phyloP scores from a whole-genome alignment of 2,888 invertebrate genomes.

The Leptinotarsa peninsularis region DNA sequence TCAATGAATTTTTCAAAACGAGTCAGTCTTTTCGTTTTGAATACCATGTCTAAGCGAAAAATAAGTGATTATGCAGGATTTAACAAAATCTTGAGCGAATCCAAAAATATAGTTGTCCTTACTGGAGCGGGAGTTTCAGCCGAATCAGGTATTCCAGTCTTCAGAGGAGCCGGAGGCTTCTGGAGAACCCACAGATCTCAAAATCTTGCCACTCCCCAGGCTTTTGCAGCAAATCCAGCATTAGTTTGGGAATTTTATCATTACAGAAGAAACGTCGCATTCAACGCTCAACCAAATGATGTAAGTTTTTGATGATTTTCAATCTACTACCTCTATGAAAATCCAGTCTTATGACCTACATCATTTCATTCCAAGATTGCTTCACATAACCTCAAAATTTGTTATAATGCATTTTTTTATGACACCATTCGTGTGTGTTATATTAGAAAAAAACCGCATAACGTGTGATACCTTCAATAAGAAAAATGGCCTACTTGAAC shows the following conservation, averaged over 20 bases:
- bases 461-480: no score
- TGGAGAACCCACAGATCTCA: slow-evolving; percentile 83
- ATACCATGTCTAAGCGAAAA: slow-evolving; percentile 30
- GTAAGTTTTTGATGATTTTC: slow-evolving; percentile 63
- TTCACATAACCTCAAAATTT: no score
- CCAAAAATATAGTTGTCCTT: slow-evolving; percentile 77
- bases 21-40: slow-evolving; percentile 4
- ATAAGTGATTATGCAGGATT: slow-evolving; percentile 63
- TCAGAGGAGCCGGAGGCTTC: slow-evolving; percentile 83
- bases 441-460: no score
- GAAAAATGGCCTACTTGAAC: no score
- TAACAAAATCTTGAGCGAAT: slow-evolving; percentile 70
- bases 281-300: slow-evolving; percentile 77
- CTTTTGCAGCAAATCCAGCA: slow-evolving; percentile 79
- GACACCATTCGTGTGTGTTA: no score
- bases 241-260: slow-evolving; percentile 94
- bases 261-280: slow-evolving; percentile 83
- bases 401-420: no score
- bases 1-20: neutral
- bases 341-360: neutral
- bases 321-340: neutral
- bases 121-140: slow-evolving; percentile 98
- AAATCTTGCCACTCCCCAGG: slow-evolving; percentile 76
- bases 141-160: slow-evolving; percentile 92
- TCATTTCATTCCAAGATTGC: no score